A percentile compares a stretch with the other conserved stretches of the same genome.
Evolutionary conservation across 2,797 vertebrate genomes (phyloP).

Genomic region (Pangasius larnaudii): DNA sequence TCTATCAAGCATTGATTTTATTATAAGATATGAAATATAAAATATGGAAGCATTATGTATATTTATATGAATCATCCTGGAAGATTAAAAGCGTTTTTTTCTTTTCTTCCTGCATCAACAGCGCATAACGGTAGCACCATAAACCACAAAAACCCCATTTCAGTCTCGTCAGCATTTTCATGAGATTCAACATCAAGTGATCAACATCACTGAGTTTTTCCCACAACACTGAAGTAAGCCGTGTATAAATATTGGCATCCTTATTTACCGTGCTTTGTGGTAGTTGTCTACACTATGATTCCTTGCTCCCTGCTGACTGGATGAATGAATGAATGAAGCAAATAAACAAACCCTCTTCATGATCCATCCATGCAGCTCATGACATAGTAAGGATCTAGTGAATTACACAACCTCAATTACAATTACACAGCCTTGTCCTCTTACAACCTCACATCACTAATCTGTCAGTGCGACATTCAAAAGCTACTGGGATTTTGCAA

Average conservation of each 20-base stretch:
- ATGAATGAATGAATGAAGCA: constrained; percentile 9
- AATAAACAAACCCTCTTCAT: constrained; percentile 20
- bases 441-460: constrained; percentile 58
- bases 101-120: background rate
- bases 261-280: background rate
- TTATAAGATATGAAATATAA: background rate
- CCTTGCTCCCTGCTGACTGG: background rate
- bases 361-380: constrained; percentile 14
- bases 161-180: constrained; percentile 15
- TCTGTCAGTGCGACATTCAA: background rate
- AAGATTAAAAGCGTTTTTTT: no score
- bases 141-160: constrained; percentile 14
- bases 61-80: background rate
- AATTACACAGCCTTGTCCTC: constrained; percentile 24
- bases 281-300: background rate
- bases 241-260: background rate
- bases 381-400: background rate
- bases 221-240: background rate
- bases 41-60: background rate
- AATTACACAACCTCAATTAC: constrained; percentile 40
- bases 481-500: background rate
- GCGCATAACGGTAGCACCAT: background rate
- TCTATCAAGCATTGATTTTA: background rate
- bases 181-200: background rate
- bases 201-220: background rate